Conservation (phyloP, 2,888 invertebrate genomes). For the Argyresthia albistria region DNA sequence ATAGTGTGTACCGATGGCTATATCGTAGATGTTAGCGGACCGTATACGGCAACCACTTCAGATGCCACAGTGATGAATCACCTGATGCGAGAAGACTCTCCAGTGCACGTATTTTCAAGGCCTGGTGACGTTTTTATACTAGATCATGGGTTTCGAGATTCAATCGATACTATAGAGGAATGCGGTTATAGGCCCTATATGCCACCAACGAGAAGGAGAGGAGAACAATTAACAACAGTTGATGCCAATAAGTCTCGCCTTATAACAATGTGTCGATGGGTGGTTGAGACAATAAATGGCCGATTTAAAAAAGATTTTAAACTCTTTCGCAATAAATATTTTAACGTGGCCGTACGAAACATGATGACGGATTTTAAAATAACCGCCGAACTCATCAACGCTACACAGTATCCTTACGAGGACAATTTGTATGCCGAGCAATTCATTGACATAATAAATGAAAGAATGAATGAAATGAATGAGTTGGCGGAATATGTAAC, state of each 20-base stretch:
- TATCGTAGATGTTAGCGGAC: constrained; percentile 12
- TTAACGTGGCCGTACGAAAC: constrained; percentile 1
- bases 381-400: constrained; percentile 9
- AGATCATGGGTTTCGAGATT: constrained; percentile 3
- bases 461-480: constrained; percentile 6
- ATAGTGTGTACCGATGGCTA: constrained; percentile 9
- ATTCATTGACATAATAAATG: constrained; percentile 9
- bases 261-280: constrained; percentile 1
- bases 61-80: constrained; percentile 3
- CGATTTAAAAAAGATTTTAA: constrained; percentile 12
- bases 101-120: not conserved
- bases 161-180: constrained; percentile 1
- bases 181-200: not conserved
- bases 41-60: constrained; percentile 9
- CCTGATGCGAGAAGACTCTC: not conserved
- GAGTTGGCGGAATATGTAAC: constrained; percentile 9
- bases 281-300: constrained; percentile 1
- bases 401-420: constrained; percentile 9
- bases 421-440: constrained; percentile 8
- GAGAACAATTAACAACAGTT: constrained; percentile 1
- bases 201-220: constrained; percentile 3
- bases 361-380: constrained; percentile 8
- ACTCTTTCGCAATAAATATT: constrained; percentile 4
- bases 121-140: constrained; percentile 4
- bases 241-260: constrained; percentile 4